phyloP scores from a whole-genome alignment of 2,113 vertebrate genomes.

The Pongo pygmaeus region DNA sequence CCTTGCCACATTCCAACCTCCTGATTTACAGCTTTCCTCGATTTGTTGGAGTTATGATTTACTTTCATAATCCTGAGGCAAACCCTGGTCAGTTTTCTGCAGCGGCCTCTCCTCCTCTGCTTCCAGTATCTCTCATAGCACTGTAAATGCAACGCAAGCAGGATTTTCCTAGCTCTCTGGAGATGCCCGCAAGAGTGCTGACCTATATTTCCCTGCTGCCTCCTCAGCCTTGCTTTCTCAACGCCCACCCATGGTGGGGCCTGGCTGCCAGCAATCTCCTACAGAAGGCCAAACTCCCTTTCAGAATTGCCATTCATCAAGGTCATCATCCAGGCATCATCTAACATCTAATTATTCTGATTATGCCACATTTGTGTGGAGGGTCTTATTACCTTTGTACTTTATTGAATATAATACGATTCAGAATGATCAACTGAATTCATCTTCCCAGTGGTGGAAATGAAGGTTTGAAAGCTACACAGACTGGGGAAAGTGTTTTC shows the following conservation, averaged over 20 bases:
- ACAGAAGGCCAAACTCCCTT: not conserved
- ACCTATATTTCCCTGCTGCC: not conserved
- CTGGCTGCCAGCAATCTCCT: not conserved
- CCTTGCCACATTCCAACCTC: not conserved
- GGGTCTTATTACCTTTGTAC: not conserved
- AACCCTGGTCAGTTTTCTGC: not conserved
- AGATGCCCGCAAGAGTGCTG: not conserved
- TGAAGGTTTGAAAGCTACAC: not conserved
- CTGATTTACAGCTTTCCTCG: not conserved
- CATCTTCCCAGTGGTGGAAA: not conserved
- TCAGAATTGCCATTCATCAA: not conserved
- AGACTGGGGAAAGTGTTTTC: not conserved
- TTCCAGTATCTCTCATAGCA: not conserved
- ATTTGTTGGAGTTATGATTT: not conserved
- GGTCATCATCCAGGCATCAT: not conserved
- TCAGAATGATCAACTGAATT: conserved; percentile 32
- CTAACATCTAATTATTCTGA: conserved; percentile 53
- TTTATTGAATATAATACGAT: not conserved
- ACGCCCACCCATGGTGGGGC: not conserved
- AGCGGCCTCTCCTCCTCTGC: not conserved
- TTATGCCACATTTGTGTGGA: not conserved
- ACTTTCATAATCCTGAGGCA: not conserved
- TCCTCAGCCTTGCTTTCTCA: not conserved
- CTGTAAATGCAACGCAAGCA: not conserved
- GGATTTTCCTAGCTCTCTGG: not conserved